Evolutionary conservation across 1,140 invertebrate genomes (phyloP).

Genomic region (Euschistus heros): DNA sequence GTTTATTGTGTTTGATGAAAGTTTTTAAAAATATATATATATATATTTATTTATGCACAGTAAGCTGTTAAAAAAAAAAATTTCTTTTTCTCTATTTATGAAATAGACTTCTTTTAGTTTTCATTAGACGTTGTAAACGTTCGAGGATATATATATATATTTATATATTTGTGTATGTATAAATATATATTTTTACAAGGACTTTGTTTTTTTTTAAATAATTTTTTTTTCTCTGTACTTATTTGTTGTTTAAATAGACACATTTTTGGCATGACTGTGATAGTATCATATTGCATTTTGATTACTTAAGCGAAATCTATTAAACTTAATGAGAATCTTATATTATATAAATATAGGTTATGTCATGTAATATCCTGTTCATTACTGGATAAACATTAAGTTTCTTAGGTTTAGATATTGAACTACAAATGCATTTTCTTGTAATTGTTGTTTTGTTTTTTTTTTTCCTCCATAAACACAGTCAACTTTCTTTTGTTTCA

Average conservation of each 20-base stretch:
- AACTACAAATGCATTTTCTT: background rate
- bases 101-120: background rate
- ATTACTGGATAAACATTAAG: background rate
- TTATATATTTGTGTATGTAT: background rate
- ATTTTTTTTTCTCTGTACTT: slow-evolving; percentile 1
- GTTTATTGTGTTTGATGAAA: background rate
- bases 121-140: slow-evolving; percentile 1
- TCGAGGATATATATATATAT: slow-evolving; percentile 10
- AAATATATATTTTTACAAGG: slow-evolving; percentile 15
- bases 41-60: slow-evolving; percentile 9
- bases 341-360: slow-evolving; percentile 6
- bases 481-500: background rate
- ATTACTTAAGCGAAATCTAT: background rate
- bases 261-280: slow-evolving; percentile 24
- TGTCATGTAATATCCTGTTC: background rate
- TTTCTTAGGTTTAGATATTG: background rate
- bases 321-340: background rate
- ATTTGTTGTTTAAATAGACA: slow-evolving; percentile 14
- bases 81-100: background rate
- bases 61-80: background rate
- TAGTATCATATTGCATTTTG: slow-evolving; percentile 15
- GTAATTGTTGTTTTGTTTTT: background rate
- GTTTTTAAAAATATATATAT: background rate
- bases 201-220: slow-evolving; percentile 10
- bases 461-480: too few species aligned